Evolutionary conservation across 2,888 invertebrate genomes (phyloP).

Genomic region (Xestia ashworthii): DNA sequence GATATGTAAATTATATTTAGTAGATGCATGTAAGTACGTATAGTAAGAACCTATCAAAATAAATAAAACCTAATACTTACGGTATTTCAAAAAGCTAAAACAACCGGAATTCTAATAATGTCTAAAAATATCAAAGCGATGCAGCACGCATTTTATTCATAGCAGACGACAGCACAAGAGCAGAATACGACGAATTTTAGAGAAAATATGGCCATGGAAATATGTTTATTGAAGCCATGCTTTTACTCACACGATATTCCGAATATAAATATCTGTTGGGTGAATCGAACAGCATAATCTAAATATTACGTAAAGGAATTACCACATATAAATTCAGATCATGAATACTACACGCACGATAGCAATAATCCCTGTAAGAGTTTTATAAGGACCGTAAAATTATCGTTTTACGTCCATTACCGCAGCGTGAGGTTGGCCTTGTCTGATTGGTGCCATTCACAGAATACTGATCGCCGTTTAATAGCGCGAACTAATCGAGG

Average conservation of each 20-base stretch:
- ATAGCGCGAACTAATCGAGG: constrained; percentile 57
- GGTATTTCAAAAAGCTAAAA: constrained; percentile 4
- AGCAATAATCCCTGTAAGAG: constrained; percentile 60
- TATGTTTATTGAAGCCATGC: constrained; percentile 40
- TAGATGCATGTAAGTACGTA: neutral
- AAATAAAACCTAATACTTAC: neutral
- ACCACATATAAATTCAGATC: constrained; percentile 46
- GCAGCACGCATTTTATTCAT: constrained; percentile 41
- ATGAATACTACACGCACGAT: constrained; percentile 58
- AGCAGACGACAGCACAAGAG: constrained; percentile 24
- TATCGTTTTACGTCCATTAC: constrained; percentile 66
- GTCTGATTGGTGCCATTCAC: constrained; percentile 67
- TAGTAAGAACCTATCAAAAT: neutral
- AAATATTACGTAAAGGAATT: constrained; percentile 45
- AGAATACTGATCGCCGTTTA: constrained; percentile 67
- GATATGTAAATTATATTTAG: constrained; percentile 11
- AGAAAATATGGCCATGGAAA: constrained; percentile 44
- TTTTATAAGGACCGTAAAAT: constrained; percentile 66
- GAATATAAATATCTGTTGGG: constrained; percentile 48
- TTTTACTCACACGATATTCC: constrained; percentile 36
- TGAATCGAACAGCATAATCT: constrained; percentile 34
- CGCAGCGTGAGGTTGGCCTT: constrained; percentile 52
- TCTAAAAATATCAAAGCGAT: constrained; percentile 48
- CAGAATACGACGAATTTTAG: constrained; percentile 44
- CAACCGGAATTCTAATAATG: constrained; percentile 38